Base-by-base conservation (phyloP, 2,113 vertebrate species). In the Chloebia gouldiae region DNA sequence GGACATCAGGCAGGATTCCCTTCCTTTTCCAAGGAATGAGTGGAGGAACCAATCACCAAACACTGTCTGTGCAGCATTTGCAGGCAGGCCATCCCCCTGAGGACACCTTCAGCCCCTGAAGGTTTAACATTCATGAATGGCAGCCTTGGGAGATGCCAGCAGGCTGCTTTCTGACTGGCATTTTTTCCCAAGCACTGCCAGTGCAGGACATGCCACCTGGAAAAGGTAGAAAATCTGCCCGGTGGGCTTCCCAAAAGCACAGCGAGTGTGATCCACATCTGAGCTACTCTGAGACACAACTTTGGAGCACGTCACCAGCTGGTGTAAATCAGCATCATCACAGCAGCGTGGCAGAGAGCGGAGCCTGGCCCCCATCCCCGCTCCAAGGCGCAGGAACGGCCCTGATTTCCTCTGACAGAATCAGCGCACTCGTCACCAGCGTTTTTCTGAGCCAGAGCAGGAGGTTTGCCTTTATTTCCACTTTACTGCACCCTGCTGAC, bases 321-420 rank as follows among this genome's bases (percentile, higher is more conserved):
- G 86, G 66, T 51, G 82, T 22, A 79, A 75, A 66, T 82, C 92
- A 92, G 85, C 91, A 81, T 42, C 40, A 2, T 22, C 12, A 2
- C 5, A 23, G 90, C 78, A 37, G 84, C 5, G 0, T 0, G 0
- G 88, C 88, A 75, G 39, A 40, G 78, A 65, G 77, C 3, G 0
- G 31, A 81, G 94, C 84, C 81, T n/a, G 90, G 94, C 77, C 85
- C 54, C 69, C 11, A 4, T 50, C 51, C 1, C 40, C 0, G 45
- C 88, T 93, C 73, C 88, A 2, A 93, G 88, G 92, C 73, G 6
- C 75, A 2, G 66, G 61, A 92, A 57, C 82, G 65, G 90, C 91
- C 82, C 93, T 96, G 94, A 96, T 94, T 4, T 17, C 91, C 94
- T 95, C 86, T 96, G 96, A 95, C 96, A 96, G 94, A 96, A 94